phyloP scores from a whole-genome alignment of 2,888 invertebrate species.

The Taenaris catops region DNA sequence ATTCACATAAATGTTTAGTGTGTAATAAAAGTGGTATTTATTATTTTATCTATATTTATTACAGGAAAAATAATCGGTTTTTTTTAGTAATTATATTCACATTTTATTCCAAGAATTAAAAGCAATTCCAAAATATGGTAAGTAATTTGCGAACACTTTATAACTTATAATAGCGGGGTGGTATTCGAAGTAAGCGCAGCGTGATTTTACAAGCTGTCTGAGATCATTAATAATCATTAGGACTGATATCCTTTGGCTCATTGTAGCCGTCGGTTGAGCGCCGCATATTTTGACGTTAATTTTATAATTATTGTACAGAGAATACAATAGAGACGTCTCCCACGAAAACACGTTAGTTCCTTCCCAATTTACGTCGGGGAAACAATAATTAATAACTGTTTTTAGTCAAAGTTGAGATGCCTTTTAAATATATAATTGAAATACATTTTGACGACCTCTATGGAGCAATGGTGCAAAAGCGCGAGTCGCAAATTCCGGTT shows the following conservation, averaged over 20 bases:
- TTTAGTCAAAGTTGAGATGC: constrained; percentile 1
- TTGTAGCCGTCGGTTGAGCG: constrained; percentile 40
- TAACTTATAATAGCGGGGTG: constrained; percentile 13
- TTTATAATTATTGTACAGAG: constrained; percentile 58
- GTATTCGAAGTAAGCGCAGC: constrained; percentile 27
- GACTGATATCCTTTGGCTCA: constrained; percentile 47
- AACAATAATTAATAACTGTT: constrained; percentile 7
- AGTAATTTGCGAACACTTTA: constrained; percentile 15
- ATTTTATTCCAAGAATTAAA: too few species aligned
- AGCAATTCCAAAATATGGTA: constrained; percentile 2
- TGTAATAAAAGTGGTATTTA: too few species aligned
- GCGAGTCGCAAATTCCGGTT: too few species aligned
- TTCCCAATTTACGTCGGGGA: constrained; percentile 8
- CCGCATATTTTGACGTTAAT: constrained; percentile 66
- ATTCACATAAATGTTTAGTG: too few species aligned
- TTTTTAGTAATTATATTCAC: too few species aligned
- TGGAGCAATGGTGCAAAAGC: too few species aligned
- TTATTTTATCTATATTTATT: too few species aligned
- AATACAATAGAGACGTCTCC: constrained; percentile 45
- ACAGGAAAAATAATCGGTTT: too few species aligned
- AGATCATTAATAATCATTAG: constrained; percentile 63
- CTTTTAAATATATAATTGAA: neutral
- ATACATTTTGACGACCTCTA: too few species aligned
- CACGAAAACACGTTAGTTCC: constrained; percentile 43
- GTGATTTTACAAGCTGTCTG: constrained; percentile 49